Percentiles rank a stretch among this genome's conserved stretches.
Evolutionary conservation across 2,888 invertebrate genomes (phyloP).

Genomic region (Lordiphosa fenestrarum): DNA sequence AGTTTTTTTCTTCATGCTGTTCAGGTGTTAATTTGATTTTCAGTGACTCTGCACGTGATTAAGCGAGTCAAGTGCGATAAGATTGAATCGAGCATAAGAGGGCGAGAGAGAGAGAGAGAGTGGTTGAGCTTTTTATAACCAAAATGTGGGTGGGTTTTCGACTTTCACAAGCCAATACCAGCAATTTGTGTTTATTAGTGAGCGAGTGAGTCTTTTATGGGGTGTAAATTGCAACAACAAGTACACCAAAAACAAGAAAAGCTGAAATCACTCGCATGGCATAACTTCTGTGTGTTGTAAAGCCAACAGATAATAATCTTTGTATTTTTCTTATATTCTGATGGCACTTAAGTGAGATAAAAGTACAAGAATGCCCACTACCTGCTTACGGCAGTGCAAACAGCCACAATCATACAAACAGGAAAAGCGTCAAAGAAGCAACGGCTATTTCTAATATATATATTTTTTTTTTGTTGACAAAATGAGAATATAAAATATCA

Average conservation of each 20-base stretch:
- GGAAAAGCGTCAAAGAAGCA: no score
- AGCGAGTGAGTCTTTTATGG: conserved; percentile 51
- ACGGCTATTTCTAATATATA: no score
- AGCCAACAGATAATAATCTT: conserved; percentile 9
- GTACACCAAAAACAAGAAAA: conserved; percentile 9
- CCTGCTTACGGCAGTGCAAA: no score
- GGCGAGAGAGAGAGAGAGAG: not conserved
- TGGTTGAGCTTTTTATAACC: no score
- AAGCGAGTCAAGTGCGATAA: conserved; percentile 55
- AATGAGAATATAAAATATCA: no score
- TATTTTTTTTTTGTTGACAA: no score
- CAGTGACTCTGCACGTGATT: conserved; percentile 22
- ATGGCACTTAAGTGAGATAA: no score
- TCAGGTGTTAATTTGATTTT: conserved; percentile 71
- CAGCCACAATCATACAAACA: no score
- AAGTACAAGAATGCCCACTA: no score
- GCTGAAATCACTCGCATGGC: conserved; percentile 37
- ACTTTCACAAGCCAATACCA: conserved; percentile 33
- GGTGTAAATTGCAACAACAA: conserved; percentile 32
- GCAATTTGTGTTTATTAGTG: conserved; percentile 45
- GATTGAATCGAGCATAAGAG: conserved; percentile 33
- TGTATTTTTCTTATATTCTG: no score
- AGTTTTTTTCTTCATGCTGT: conserved; percentile 13
- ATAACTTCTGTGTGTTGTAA: conserved; percentile 22
- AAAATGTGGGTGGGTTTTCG: conserved; percentile 1